phyloP scores from a whole-genome alignment of 30 jellyfish, hydroid and myxozoan species.

The Sanderia malayensis region DNA sequence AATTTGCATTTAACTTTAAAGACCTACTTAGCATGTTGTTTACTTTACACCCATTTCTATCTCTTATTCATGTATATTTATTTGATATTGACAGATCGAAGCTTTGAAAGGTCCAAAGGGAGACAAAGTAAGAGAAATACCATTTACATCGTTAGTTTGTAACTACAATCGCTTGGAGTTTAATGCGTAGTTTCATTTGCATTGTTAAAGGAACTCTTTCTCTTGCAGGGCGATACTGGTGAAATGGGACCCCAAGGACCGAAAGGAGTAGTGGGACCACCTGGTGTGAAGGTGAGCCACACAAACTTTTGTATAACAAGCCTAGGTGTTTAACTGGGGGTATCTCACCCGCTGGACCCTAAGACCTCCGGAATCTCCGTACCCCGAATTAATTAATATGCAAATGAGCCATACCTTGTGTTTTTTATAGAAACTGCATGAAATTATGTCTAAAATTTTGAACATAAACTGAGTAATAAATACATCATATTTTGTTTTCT shows the following conservation, averaged over 20 bases:
- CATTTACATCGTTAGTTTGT: too few relatives aligned
- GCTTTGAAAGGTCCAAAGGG: conserved; percentile 21
- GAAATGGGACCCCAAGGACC: conserved; percentile 33
- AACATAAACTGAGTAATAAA: neutral
- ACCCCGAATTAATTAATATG: neutral
- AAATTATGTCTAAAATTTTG: neutral
- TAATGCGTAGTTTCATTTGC: neutral
- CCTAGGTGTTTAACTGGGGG: neutral
- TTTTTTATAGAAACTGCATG: neutral
- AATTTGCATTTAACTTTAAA: neutral
- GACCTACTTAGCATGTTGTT: neutral
- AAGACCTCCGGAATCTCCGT: neutral
- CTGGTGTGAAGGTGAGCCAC: conserved; percentile 10
- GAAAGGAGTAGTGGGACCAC: conserved; percentile 14
- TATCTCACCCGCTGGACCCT: neutral
- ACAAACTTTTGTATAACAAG: too few relatives aligned
- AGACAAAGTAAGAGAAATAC: conserved; percentile 21
- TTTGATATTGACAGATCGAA: too few relatives aligned
- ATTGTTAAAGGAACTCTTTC: neutral
- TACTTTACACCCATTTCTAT: neutral
- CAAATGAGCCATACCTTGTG: neutral
- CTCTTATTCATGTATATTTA: neutral
- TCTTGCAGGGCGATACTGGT: conserved; percentile 35
- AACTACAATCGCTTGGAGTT: too few relatives aligned
- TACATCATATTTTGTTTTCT: too few relatives aligned